Evolutionary conservation across 2,797 vertebrate genomes (phyloP), one percentile per base, ranked within the genome.

Genomic region (Danio aesculapii): DNA sequence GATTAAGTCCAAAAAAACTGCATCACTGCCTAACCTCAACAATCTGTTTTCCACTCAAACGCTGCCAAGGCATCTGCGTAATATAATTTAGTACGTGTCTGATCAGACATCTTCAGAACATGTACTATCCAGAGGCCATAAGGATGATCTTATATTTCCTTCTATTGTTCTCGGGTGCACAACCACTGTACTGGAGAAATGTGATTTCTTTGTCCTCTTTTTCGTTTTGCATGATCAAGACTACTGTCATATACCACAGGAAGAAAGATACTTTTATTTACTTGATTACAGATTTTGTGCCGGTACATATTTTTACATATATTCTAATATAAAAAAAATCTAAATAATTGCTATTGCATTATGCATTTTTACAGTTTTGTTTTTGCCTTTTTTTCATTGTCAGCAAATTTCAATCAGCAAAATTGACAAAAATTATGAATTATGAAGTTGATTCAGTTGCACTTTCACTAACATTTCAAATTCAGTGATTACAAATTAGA

Each of bases 131-230:
- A 63, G 76, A 70, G 72, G 68, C 73, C 75, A 63, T 52, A 76
- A 84, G 62, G 73, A 82, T 16, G 69, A 77, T 83, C 59, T 53
- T 74, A 57, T 70, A 72, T 87, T 93, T 91, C 90, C 89, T 87
- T 59, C 17, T 30, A 90, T 92, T 92, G 89, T 92, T 88, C 83
- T 74, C 81, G 43, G 62, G 52, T 30, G 12, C 47, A 44, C 57
- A 74, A 17, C 74, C 74, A 75, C 55, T 43, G 49, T 30, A 8
- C 49, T 72, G 55, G 11, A 74, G 71, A 30, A 89, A 85, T 52
- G 69, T 86, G 89, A 84, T 64, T 6, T 2, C 76, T 77, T 21
- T 44, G 73, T 70, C 74, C 6, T 88, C 6, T 72, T 72, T 84
- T 47, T 30, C 10, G 3, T 55, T 52, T 41, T 11, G 9, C 46